Evolutionary conservation across 2,888 invertebrate genomes (phyloP), one percentile per base, ranked within the genome.

Genomic region (Calliphora vomitoria): DNA sequence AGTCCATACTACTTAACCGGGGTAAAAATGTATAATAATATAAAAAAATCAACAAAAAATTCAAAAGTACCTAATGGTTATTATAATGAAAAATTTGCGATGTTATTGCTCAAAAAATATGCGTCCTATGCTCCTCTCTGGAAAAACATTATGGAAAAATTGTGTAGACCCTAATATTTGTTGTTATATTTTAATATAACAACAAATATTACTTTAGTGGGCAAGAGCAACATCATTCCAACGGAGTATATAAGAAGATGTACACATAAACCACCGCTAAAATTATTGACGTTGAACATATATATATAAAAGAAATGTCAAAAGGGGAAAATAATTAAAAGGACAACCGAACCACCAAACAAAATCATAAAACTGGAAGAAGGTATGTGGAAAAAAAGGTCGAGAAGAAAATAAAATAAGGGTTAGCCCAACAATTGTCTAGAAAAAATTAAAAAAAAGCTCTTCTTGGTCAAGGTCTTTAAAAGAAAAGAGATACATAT

Each of bases 181-280:
- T 31, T 31, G 10, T 25, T 31, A 60, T 25, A 25, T 25, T 25
- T 25, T 25, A 1, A 25, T 25, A 25, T 25, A 25, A 25, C 25
- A 25, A 25, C 2, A 25, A 25, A 25, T 25, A 25, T 25, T 60
- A 60, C 25, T 60, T 60, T 60, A n/a, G n/a, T n/a, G n/a, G n/a
- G n/a, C n/a, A n/a, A n/a, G n/a, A n/a, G n/a, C n/a, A n/a, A n/a
- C n/a, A n/a, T n/a, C n/a, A n/a, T n/a, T n/a, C n/a, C n/a, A n/a
- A n/a, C n/a, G n/a, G n/a, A 4, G 18, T 15, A 20, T 69, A 69
- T 53, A n/a, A n/a, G n/a, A n/a, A n/a, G n/a, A n/a, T n/a, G n/a
- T n/a, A n/a, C n/a, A n/a, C n/a, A n/a, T n/a, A n/a, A 53, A 25
- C 18, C 25, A 11, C 4, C n/a, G 69, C 69, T 8, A 69, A 69